These are phyloP conservation scores for Liasis olivaceus DNA, from an alignment of 2,797 vertebrate species.

Conservation along the genomic window DNA sequence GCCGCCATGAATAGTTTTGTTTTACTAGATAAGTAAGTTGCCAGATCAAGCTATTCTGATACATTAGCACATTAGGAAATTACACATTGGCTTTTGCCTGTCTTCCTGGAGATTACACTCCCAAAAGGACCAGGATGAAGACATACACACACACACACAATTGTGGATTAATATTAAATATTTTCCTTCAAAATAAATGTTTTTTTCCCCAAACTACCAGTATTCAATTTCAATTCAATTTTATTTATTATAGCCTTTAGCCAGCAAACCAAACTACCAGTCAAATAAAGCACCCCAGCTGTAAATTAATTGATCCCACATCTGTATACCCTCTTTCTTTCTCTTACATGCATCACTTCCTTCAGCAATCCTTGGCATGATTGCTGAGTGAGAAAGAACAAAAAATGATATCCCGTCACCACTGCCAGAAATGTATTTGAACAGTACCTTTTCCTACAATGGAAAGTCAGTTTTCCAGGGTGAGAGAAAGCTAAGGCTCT, in stretches of 20 bases:
- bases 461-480: background rate
- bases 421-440: background rate
- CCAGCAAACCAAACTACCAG: background rate
- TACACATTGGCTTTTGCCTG: background rate
- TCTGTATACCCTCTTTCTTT: background rate
- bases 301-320: background rate
- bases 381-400: background rate
- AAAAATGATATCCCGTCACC: background rate
- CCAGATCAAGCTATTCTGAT: background rate
- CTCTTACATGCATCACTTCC: background rate
- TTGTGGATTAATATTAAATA: background rate
- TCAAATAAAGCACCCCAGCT: background rate
- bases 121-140: background rate
- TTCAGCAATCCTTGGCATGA: background rate
- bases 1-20: background rate
- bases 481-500: background rate
- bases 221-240: background rate
- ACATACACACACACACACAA: background rate
- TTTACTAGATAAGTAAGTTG: background rate
- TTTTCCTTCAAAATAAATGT: background rate
- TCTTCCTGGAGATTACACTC: background rate
- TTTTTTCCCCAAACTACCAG: background rate
- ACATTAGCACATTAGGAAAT: background rate
- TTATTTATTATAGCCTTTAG: background rate
- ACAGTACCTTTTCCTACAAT: background rate